Percentiles rank a stretch among this genome's conserved stretches.
These are phyloP conservation scores for Armadillidium nasatum DNA, from an alignment of 1,140 invertebrate species.

Conservation along the genomic window DNA sequence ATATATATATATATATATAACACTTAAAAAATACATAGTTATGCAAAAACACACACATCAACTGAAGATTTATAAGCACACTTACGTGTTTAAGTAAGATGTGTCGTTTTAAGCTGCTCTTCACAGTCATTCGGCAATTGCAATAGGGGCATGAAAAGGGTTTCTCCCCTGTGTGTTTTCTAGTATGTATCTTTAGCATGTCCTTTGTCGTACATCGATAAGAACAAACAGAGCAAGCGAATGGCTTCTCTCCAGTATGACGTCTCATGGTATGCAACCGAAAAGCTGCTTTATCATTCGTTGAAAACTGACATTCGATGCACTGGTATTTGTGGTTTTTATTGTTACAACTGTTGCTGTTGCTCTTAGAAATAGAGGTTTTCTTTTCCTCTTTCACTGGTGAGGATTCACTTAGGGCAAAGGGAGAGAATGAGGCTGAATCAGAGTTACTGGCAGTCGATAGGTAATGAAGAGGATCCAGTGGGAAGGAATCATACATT, in stretches of 20 bases:
- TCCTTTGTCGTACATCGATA: constrained; percentile 17
- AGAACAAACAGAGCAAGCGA: constrained; percentile 20
- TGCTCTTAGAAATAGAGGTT: neutral
- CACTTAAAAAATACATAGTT: too few relatives aligned
- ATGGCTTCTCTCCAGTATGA: constrained; percentile 18
- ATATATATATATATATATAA: too few relatives aligned
- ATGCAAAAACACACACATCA: too few relatives aligned
- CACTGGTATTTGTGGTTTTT: neutral
- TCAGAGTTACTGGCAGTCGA: neutral
- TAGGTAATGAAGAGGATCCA: constrained; percentile 10
- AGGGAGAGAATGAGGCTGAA: neutral
- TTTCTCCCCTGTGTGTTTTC: constrained; percentile 24
- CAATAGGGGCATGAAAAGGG: constrained; percentile 28
- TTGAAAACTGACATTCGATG: neutral
- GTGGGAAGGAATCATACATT: neutral
- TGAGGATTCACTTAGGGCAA: neutral
- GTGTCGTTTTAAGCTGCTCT: constrained; percentile 23
- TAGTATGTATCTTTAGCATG: constrained; percentile 22
- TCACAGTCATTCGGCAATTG: constrained; percentile 17
- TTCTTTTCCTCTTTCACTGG: neutral
- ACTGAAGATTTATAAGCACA: neutral
- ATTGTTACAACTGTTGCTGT: neutral
- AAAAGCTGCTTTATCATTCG: constrained; percentile 2
- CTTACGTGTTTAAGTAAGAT: constrained; percentile 1
- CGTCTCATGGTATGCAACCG: neutral